Conservation (phyloP, 2,888 invertebrate species). For the Dicranocentrus wangi region DNA sequence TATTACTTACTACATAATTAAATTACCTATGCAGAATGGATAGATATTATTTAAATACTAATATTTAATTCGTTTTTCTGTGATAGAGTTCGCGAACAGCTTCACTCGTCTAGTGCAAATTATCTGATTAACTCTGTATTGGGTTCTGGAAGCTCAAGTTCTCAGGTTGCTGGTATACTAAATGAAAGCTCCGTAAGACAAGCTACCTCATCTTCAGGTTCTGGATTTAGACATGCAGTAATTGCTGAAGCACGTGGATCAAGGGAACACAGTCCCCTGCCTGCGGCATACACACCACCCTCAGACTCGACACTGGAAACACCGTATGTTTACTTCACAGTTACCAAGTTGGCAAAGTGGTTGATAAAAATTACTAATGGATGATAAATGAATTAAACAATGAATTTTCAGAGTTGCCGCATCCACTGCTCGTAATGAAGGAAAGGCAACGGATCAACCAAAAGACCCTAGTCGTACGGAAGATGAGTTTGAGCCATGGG, state of each 20-base stretch:
- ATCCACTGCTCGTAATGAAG: conserved; percentile 35
- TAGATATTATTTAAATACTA: too few species aligned
- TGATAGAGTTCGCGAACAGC: conserved; percentile 68
- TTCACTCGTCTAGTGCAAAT: conserved; percentile 69
- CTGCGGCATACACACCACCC: not conserved
- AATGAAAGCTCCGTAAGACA: conserved; percentile 17
- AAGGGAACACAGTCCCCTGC: conserved; percentile 45
- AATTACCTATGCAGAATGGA: too few species aligned
- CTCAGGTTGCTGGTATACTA: not conserved
- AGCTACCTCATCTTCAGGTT: conserved; percentile 1
- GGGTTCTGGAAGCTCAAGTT: conserved; percentile 37
- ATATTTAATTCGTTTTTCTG: too few species aligned
- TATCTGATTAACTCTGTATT: conserved; percentile 63
- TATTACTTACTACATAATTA: too few species aligned
- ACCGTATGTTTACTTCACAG: conserved; percentile 42
- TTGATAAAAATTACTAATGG: not conserved
- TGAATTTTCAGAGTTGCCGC: conserved; percentile 36
- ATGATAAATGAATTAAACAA: not conserved
- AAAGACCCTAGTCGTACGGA: not conserved
- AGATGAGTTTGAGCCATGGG: conserved; percentile 42
- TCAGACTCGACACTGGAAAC: conserved; percentile 24
- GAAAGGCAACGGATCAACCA: not conserved
- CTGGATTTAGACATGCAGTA: conserved; percentile 18
- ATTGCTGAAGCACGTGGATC: conserved; percentile 11
- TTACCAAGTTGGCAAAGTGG: too few species aligned